phyloP scores from a whole-genome alignment of 2,888 invertebrate species.

The Eudasyphora cyanicolor region DNA sequence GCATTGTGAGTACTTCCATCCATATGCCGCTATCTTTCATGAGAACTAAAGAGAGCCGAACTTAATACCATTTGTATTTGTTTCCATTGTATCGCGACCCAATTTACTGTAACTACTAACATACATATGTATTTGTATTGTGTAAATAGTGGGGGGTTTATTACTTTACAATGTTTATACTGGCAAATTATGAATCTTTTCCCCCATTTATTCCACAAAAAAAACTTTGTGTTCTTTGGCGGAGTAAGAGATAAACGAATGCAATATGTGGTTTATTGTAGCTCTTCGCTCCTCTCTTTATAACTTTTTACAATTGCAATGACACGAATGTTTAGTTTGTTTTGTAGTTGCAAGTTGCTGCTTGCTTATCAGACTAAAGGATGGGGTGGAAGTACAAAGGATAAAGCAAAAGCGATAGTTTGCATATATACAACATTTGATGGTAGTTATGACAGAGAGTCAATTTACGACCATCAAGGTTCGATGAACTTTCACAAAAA shows the following conservation, averaged over 20 bases:
- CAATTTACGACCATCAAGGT: slow-evolving; percentile 41
- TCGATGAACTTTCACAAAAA: slow-evolving; percentile 52
- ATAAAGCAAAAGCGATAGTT: neutral
- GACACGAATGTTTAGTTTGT: neutral
- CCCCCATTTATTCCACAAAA: neutral
- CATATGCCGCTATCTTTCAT: too few relatives aligned
- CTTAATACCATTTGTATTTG: too few relatives aligned
- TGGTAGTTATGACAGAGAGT: neutral
- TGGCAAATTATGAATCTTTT: neutral
- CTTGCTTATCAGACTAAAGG: neutral
- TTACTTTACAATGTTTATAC: neutral
- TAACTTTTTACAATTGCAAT: neutral
- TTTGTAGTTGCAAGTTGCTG: neutral
- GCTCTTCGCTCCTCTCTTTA: too few relatives aligned
- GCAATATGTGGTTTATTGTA: neutral
- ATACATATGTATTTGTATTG: too few relatives aligned
- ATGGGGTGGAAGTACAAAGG: neutral
- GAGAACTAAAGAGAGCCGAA: too few relatives aligned
- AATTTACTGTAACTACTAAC: too few relatives aligned
- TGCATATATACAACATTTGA: neutral
- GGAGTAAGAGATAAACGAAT: neutral
- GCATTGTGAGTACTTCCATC: too few relatives aligned
- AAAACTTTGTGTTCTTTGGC: neutral
- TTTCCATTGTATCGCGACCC: too few relatives aligned
- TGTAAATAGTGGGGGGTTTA: neutral